A percentile compares a stretch with the other conserved stretches of the same genome.
phyloP scores from a whole-genome alignment of 2,888 invertebrate species.

The Ditula angustiorana region DNA sequence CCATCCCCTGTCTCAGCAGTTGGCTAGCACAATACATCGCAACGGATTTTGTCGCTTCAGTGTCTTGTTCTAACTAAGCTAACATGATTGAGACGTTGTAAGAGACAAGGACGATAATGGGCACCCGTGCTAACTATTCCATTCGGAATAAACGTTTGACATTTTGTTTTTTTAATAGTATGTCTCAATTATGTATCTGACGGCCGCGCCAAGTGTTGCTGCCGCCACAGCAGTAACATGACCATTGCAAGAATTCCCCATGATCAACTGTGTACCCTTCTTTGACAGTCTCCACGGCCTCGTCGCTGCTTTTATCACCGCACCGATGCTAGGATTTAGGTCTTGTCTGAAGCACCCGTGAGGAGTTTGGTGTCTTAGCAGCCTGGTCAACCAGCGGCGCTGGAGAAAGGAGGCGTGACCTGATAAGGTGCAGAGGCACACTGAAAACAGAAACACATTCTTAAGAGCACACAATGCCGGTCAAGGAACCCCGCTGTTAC shows the following conservation, averaged over 20 bases:
- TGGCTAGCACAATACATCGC: no score
- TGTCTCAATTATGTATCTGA: conserved; percentile 55
- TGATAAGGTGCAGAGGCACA: conserved; percentile 50
- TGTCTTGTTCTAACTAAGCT: no score
- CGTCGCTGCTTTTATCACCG: background rate
- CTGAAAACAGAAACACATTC: background rate
- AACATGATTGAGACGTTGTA: no score
- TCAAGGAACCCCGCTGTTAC: background rate
- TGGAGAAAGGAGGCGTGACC: conserved; percentile 58
- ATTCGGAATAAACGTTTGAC: no score
- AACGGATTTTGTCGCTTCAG: no score
- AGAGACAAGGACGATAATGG: no score
- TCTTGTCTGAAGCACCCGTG: conserved; percentile 56
- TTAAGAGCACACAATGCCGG: background rate
- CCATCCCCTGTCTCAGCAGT: no score
- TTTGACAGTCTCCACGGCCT: conserved; percentile 38
- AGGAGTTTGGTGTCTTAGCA: conserved; percentile 52
- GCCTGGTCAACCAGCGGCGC: conserved; percentile 52
- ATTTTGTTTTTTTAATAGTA: conserved; percentile 41
- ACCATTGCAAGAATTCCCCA: conserved; percentile 45
- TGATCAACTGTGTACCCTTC: background rate
- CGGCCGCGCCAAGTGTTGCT: conserved; percentile 46
- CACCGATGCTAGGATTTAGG: background rate
- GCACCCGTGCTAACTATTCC: no score
- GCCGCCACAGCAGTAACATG: conserved; percentile 57